Conservation (phyloP, 2,888 invertebrate species). For the Petrophora chlorosata region DNA sequence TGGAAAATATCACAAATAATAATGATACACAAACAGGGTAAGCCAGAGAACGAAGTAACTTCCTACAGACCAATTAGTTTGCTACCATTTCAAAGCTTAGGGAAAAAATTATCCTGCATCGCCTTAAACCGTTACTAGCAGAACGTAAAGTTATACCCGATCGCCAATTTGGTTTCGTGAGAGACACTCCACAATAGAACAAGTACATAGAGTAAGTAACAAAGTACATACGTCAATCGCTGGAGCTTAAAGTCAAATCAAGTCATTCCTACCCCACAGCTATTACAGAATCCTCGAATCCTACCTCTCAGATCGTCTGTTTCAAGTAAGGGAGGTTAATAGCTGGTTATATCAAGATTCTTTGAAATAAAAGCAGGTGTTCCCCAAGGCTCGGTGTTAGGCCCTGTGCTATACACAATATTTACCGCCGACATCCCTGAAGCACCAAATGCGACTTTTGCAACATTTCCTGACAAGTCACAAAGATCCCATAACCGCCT, state of each 20-base stretch:
- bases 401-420: too few relatives aligned
- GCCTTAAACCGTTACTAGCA: background rate
- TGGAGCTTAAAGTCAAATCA: background rate
- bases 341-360: too few relatives aligned
- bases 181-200: background rate
- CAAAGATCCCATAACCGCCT: too few relatives aligned
- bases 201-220: background rate
- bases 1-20: background rate
- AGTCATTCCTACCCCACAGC: background rate
- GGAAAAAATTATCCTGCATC: too few relatives aligned
- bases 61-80: background rate
- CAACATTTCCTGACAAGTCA: too few relatives aligned
- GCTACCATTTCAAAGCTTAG: too few relatives aligned
- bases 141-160: background rate
- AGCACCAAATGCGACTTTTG: too few relatives aligned
- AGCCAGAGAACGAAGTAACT: background rate
- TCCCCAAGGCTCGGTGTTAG: too few relatives aligned
- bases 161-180: background rate
- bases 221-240: background rate
- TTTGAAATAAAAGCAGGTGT: background rate
- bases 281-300: background rate
- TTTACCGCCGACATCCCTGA: too few relatives aligned
- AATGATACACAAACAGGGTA: conserved; percentile 1
- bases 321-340: too few relatives aligned
- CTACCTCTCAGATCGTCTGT: too few relatives aligned